Percentiles rank a stretch among this genome's conserved stretches.
Conservation (phyloP, 1,140 invertebrate species). For the Drosophila azteca region DNA sequence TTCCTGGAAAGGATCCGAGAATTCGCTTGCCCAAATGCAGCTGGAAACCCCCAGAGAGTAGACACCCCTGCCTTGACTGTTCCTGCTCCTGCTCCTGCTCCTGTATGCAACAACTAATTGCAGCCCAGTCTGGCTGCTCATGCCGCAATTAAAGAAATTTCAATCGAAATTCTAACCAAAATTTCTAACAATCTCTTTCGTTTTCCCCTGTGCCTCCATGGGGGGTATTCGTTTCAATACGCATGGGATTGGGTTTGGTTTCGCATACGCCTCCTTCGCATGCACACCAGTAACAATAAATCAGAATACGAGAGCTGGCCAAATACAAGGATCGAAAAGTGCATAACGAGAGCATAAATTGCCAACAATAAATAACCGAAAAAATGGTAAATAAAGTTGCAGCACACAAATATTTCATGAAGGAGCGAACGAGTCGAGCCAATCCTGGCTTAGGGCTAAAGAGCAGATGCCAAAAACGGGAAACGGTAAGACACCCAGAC, state of each 20-base stretch:
- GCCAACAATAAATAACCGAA: constrained; percentile 82
- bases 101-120: constrained; percentile 33
- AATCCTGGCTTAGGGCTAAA: constrained; percentile 71
- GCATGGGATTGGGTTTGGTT: constrained; percentile 30
- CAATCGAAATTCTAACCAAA: constrained; percentile 14
- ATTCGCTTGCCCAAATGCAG: too few species aligned
- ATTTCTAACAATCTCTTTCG: constrained; percentile 11
- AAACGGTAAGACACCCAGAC: constrained; percentile 53
- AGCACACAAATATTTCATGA: constrained; percentile 78
- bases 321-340: constrained; percentile 65
- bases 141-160: constrained; percentile 37
- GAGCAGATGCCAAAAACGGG: constrained; percentile 77
- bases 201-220: background rate
- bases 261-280: constrained; percentile 8
- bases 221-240: constrained; percentile 38
- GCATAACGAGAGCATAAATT: constrained; percentile 77
- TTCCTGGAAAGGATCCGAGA: too few species aligned
- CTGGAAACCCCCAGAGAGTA: background rate
- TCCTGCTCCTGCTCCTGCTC: background rate
- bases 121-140: constrained; percentile 11
- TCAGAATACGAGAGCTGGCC: constrained; percentile 74
- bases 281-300: constrained; percentile 57
- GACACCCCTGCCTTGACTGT: background rate
- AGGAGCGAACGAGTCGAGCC: constrained; percentile 49
- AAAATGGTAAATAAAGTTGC: constrained; percentile 82